Conservation (phyloP, 2,888 invertebrate genomes). For the Hydrotaea cyrtoneurina region DNA sequence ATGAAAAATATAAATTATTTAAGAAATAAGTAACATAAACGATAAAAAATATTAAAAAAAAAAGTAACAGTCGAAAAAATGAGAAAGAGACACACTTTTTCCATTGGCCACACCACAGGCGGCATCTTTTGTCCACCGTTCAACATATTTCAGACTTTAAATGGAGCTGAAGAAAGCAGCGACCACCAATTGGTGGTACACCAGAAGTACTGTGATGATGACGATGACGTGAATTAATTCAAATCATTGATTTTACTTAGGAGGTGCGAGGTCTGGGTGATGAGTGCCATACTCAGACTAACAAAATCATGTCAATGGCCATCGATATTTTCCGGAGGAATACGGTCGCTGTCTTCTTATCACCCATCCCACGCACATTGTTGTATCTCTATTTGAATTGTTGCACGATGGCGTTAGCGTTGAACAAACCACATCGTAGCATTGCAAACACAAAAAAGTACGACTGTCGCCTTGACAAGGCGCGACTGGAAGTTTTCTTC, state of each 20-base stretch:
- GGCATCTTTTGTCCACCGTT: slow-evolving; percentile 26
- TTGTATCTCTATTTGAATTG: neutral
- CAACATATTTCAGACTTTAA: slow-evolving; percentile 21
- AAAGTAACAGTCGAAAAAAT: neutral
- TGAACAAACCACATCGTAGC: neutral
- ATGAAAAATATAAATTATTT: too few species aligned
- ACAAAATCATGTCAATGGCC: neutral
- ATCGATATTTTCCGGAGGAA: neutral
- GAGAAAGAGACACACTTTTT: slow-evolving; percentile 2
- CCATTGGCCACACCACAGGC: slow-evolving; percentile 57
- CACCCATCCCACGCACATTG: neutral
- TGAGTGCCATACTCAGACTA: neutral
- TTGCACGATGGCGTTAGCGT: neutral
- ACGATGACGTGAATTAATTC: slow-evolving; percentile 8
- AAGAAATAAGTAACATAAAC: too few species aligned
- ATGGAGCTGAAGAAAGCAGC: slow-evolving; percentile 16
- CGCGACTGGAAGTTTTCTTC: neutral
- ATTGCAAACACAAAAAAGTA: neutral
- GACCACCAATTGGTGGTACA: slow-evolving; percentile 4
- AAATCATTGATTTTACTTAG: slow-evolving; percentile 34
- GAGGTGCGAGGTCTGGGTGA: slow-evolving; percentile 13
- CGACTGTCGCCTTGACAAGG: slow-evolving; percentile 32
- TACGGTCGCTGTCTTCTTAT: neutral
- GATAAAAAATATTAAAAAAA: too few species aligned
- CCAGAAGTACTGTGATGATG: neutral